These are phyloP conservation scores for Salvator merianae DNA, from an alignment of 2,113 vertebrate species.

Conservation along the genomic window DNA sequence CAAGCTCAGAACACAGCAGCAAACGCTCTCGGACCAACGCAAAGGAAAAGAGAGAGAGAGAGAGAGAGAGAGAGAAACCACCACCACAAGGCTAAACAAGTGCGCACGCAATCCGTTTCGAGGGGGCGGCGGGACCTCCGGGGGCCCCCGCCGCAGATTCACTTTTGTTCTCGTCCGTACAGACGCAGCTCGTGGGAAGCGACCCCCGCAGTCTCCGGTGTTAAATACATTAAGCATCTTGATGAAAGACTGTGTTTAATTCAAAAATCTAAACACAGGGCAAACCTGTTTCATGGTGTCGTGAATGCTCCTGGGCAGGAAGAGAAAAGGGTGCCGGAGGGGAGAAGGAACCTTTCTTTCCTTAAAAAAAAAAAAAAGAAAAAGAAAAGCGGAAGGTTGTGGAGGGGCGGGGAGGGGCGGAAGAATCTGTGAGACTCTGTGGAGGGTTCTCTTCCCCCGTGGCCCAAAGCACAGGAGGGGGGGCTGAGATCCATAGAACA, in stretches of 20 bases:
- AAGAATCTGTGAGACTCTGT: constrained; percentile 75
- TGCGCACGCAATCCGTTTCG: constrained; percentile 67
- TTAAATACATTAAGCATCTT: constrained; percentile 76
- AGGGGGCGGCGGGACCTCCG: constrained; percentile 74
- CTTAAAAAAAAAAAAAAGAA: constrained; percentile 4
- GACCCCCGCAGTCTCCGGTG: constrained; percentile 58
- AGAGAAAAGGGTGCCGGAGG: constrained; percentile 50
- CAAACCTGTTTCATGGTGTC: constrained; percentile 70
- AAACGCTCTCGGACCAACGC: constrained; percentile 59
- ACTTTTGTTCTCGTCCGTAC: constrained; percentile 59
- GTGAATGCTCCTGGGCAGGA: constrained; percentile 65
- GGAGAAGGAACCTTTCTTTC: constrained; percentile 41
- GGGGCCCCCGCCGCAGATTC: constrained; percentile 46
- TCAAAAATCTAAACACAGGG: constrained; percentile 72
- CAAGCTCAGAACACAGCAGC: constrained; percentile 70
- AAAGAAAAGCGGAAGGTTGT: constrained; percentile 66
- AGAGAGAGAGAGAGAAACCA: constrained; percentile 12
- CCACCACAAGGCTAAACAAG: constrained; percentile 67
- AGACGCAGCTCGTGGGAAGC: constrained; percentile 65
- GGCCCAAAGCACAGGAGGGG: constrained; percentile 65
- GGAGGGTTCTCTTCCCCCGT: constrained; percentile 64
- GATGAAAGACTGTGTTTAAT: constrained; percentile 72
- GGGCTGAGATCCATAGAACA: constrained; percentile 70
- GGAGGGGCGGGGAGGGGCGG: constrained; percentile 74
- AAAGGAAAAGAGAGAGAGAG: constrained; percentile 20